Conservation (phyloP, 2,888 invertebrate genomes). For the Halictus ligatus region DNA sequence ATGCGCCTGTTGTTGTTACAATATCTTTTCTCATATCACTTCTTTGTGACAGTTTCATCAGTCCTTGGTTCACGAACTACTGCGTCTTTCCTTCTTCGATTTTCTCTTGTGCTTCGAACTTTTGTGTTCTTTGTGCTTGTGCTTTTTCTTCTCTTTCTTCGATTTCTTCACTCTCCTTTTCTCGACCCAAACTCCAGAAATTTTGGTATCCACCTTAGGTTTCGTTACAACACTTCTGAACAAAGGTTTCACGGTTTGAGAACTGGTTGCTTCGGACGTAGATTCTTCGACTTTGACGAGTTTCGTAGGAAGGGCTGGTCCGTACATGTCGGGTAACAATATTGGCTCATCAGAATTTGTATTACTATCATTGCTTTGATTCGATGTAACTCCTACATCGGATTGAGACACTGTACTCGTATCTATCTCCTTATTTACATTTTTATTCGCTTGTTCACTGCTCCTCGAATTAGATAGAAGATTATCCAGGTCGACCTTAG, state of each 20-base stretch:
- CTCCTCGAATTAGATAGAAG: conserved; percentile 76
- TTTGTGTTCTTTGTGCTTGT: conserved; percentile 78
- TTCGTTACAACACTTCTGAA: conserved; percentile 74
- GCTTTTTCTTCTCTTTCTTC: conserved; percentile 81
- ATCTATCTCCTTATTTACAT: conserved; percentile 38
- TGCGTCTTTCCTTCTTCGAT: conserved; percentile 77
- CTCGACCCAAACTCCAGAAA: conserved; percentile 77
- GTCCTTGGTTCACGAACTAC: conserved; percentile 18
- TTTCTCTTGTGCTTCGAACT: conserved; percentile 78
- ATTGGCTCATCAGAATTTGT: conserved; percentile 31
- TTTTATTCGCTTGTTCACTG: conserved; percentile 17
- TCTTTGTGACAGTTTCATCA: conserved; percentile 27
- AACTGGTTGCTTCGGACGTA: conserved; percentile 28
- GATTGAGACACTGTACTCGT: background rate
- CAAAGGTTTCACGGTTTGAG: conserved; percentile 62
- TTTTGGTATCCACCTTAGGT: conserved; percentile 34
- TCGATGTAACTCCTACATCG: conserved; percentile 7
- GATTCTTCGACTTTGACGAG: conserved; percentile 60
- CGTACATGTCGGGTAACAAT: conserved; percentile 84
- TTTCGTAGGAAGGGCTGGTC: conserved; percentile 87
- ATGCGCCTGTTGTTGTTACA: conserved; percentile 9
- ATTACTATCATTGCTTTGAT: conserved; percentile 17
- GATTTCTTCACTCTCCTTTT: conserved; percentile 72
- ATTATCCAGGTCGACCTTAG: conserved; percentile 88
- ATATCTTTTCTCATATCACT: conserved; percentile 10